Conservation (phyloP, 2,888 invertebrate species). For the Drosophila austrosaltans region DNA sequence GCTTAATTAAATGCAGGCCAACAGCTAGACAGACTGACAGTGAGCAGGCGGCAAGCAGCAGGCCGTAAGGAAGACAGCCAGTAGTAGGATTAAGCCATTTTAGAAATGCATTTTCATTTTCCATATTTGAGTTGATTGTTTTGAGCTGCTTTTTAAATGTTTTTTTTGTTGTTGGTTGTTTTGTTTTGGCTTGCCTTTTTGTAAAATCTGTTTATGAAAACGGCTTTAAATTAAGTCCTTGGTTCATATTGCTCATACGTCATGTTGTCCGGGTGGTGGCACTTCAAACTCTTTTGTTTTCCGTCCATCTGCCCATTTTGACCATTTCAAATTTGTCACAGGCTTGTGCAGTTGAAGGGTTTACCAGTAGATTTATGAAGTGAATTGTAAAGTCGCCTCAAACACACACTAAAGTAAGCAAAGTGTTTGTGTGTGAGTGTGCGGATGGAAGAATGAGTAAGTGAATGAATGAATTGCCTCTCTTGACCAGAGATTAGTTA, state of each 20-base stretch:
- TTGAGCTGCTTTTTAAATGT: conserved; percentile 16
- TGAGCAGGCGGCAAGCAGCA: background rate
- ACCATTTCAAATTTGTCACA: conserved; percentile 28
- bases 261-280: conserved; percentile 46
- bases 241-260: conserved; percentile 66
- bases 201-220: conserved; percentile 49
- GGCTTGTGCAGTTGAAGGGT: conserved; percentile 39
- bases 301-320: conserved; percentile 5
- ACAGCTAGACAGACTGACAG: conserved; percentile 3
- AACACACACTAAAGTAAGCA: background rate
- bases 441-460: background rate
- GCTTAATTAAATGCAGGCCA: conserved; percentile 50
- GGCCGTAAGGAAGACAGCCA: background rate
- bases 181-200: conserved; percentile 11
- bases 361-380: conserved; percentile 34
- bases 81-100: background rate
- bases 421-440: conserved; percentile 3
- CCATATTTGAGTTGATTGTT: conserved; percentile 13
- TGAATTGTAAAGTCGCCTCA: conserved; percentile 12
- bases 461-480: conserved; percentile 8
- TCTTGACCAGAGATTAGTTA: background rate
- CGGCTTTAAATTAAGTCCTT: conserved; percentile 62
- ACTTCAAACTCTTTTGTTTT: conserved; percentile 1
- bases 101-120: conserved; percentile 12
- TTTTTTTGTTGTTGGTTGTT: conserved; percentile 9